Percentiles rank a stretch among this genome's conserved stretches.
These are phyloP conservation scores for Odontothrips loti DNA, from an alignment of 2,888 invertebrate species.

Conservation along the genomic window DNA sequence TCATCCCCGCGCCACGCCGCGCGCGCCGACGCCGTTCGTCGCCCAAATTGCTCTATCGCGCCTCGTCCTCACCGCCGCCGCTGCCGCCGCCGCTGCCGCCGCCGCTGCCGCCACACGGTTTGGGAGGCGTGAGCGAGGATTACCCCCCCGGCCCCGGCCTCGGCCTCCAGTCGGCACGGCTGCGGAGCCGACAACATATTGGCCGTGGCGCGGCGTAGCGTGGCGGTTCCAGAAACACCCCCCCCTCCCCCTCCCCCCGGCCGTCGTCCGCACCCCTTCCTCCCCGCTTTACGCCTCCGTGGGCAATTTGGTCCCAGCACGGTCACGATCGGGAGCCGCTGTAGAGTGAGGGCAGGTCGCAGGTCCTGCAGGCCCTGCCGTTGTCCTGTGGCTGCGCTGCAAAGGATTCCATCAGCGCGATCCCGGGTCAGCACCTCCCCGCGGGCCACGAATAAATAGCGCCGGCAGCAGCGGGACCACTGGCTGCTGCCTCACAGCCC, in stretches of 20 bases:
- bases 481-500: too few relatives aligned
- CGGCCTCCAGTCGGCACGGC: neutral
- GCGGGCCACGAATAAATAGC: too few relatives aligned
- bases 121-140: neutral
- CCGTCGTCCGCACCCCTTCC: neutral
- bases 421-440: too few relatives aligned
- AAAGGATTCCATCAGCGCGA: too few relatives aligned
- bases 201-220: too few relatives aligned
- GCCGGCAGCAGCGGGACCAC: too few relatives aligned
- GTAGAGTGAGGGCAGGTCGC: neutral
- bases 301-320: slow-evolving; percentile 4
- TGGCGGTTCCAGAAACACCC: too few relatives aligned
- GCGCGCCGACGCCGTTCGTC: neutral
- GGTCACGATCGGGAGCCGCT: neutral
- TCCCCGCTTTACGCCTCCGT: slow-evolving; percentile 15
- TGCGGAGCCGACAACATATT: neutral
- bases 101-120: neutral
- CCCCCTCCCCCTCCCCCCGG: neutral
- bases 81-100: neutral
- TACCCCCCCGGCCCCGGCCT: neutral
- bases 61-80: neutral
- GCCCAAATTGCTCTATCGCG: neutral
- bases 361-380: neutral
- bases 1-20: neutral
- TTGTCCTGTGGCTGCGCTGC: too few relatives aligned